Percentiles rank a stretch among this genome's conserved stretches.
Evolutionary conservation across 2,113 vertebrate species (phyloP).

Genomic region (Pygoscelis antarcticus): DNA sequence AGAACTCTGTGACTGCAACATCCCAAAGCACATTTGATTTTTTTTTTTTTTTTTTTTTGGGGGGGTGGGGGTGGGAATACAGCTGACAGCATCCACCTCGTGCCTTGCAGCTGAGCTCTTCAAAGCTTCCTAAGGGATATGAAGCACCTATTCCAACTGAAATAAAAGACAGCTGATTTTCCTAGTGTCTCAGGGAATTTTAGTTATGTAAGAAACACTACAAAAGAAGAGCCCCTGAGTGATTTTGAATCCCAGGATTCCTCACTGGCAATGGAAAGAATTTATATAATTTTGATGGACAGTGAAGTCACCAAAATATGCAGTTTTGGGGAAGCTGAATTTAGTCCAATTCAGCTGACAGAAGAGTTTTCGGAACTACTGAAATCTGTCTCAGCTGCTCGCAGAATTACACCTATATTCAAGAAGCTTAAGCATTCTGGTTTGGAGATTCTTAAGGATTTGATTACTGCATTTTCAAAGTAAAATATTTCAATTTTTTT

Average conservation of each 20-base stretch:
- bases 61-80: no score
- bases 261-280: neutral
- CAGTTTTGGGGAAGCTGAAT: neutral
- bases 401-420: neutral
- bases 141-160: constrained; percentile 21
- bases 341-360: neutral
- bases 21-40: neutral
- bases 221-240: neutral
- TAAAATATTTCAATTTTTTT: neutral
- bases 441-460: neutral
- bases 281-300: neutral
- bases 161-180: neutral
- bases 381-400: neutral
- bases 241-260: neutral
- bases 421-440: neutral
- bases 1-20: neutral
- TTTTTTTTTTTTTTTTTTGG: no score
- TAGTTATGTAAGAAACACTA: neutral
- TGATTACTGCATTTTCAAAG: neutral
- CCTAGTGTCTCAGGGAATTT: neutral
- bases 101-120: constrained; percentile 16
- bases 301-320: neutral
- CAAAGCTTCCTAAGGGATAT: neutral
- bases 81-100: neutral
- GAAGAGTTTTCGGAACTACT: neutral